Conservation (phyloP, 2,888 invertebrate genomes). For the Acrocyrtus sp. region DNA sequence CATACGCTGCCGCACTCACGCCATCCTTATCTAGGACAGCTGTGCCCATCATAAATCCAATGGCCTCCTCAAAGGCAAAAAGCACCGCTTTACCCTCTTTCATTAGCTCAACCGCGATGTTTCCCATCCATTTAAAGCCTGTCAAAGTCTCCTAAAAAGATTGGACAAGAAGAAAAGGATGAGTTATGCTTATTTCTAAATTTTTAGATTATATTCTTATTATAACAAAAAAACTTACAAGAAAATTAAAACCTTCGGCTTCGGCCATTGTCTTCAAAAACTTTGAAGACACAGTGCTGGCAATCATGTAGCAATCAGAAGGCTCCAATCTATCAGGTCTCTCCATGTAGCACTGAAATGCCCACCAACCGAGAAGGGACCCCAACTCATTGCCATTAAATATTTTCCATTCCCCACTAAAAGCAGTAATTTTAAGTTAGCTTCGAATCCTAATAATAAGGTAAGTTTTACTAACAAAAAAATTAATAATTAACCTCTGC, state of each 20-base stretch:
- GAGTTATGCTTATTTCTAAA: no score
- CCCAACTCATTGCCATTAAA: slow-evolving; percentile 97
- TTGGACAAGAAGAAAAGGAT: no score
- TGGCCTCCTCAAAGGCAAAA: slow-evolving; percentile 98
- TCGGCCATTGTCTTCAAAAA: slow-evolving; percentile 85
- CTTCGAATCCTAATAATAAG: neutral
- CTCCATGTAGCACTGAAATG: slow-evolving; percentile 72
- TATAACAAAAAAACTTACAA: slow-evolving; percentile 68
- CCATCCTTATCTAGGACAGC: slow-evolving; percentile 96
- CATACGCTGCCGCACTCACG: slow-evolving; percentile 84
- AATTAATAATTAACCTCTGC: slow-evolving; percentile 42
- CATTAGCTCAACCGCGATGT: slow-evolving; percentile 79
- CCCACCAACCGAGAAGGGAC: slow-evolving; percentile 94
- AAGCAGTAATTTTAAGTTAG: neutral
- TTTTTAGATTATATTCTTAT: neutral
- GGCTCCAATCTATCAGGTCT: slow-evolving; percentile 60
- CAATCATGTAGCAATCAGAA: slow-evolving; percentile 67
- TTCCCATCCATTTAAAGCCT: slow-evolving; percentile 99
- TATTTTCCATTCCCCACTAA: slow-evolving; percentile 81
- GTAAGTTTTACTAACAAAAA: neutral
- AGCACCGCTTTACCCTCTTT: slow-evolving; percentile 80
- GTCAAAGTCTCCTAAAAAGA: slow-evolving; percentile 87
- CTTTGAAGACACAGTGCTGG: slow-evolving; percentile 97
- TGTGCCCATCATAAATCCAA: slow-evolving; percentile 96
- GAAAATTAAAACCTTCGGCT: slow-evolving; percentile 79